Base-by-base conservation (phyloP, 2,797 vertebrate genomes). In the Pipistrellus pygmaeus region DNA sequence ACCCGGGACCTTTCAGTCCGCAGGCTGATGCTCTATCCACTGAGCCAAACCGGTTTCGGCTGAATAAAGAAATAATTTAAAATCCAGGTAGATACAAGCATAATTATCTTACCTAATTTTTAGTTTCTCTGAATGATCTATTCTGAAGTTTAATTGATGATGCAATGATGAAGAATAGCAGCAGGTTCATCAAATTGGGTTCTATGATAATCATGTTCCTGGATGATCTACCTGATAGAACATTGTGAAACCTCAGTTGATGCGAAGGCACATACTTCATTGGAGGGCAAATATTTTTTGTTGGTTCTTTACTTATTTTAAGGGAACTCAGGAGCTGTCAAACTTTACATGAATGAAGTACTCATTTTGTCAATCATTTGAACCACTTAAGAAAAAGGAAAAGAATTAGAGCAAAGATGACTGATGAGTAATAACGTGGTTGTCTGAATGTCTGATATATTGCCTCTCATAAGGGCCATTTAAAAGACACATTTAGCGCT, bases 361-460 rank as follows among this genome's bases (percentile, higher is more conserved):
- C 27, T 41, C 84, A 20, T 51, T 71, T 78, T 93, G 66, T 85
- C 91, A 84, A 57, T 82, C 60, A 95, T 93, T 95, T 95, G 96
- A 94, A 84, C 38, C n/a, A 86, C 88, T 81, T 84, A 90, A 80
- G 78, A 92, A 64, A 82, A 93, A 78, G 30, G 62, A 69, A 94
- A 95, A 92, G 57, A 92, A 94, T 92, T 87, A 96, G 86, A 91
- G 69, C 57, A 72, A 91, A 81, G 53, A 86, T 90, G 60, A 55
- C 44, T 72, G 88, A 84, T 84, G 92, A 90, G 92, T 91, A 83
- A 48, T 94, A 84, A 92, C 25, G 32, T 73, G 32, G 8, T 25
- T 85, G 66, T 87, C 81, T 86, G 81, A 85, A 46, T 68, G 80
- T 6, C 32, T 57, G 71, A 93, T 72, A 72, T 10, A 8, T 53